These are phyloP conservation scores for Sebastes iracundus DNA, from an alignment of 2,797 vertebrate species.

Conservation along the genomic window DNA sequence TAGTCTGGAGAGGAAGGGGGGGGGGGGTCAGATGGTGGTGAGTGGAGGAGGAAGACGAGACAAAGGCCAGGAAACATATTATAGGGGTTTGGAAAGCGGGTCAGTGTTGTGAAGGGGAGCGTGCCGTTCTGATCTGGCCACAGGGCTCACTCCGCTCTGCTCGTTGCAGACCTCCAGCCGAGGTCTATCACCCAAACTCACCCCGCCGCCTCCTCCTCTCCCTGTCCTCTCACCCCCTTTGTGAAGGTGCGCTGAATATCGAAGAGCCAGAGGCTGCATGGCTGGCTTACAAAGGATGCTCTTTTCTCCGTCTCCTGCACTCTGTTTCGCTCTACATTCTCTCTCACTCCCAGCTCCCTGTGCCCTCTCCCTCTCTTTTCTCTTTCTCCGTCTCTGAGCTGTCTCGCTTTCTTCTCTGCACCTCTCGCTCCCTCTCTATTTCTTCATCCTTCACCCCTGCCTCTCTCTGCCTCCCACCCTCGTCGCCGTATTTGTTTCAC, in stretches of 20 bases:
- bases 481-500: slow-evolving; percentile 64
- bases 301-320: slow-evolving; percentile 56
- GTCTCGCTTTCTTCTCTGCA: slow-evolving; percentile 42
- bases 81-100: slow-evolving; percentile 27
- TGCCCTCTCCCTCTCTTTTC: slow-evolving; percentile 33
- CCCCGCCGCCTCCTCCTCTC: not conserved
- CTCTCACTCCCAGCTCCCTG: slow-evolving; percentile 16
- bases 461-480: slow-evolving; percentile 38
- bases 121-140: slow-evolving; percentile 39
- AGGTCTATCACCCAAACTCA: slow-evolving; percentile 39
- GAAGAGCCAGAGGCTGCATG: slow-evolving; percentile 60
- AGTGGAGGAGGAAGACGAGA: not conserved
- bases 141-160: slow-evolving; percentile 36
- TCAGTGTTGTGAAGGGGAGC: slow-evolving; percentile 40
- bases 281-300: slow-evolving; percentile 66
- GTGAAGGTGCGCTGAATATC: slow-evolving; percentile 65
- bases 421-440: slow-evolving; percentile 38
- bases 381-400: slow-evolving; percentile 10
- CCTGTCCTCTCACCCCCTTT: not conserved
- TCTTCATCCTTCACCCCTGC: slow-evolving; percentile 50
- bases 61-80: slow-evolving; percentile 22
- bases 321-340: slow-evolving; percentile 41
- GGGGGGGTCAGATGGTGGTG: not conserved
- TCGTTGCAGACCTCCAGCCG: slow-evolving; percentile 43
- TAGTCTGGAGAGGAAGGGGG: not conserved